Percentiles rank a stretch among this genome's conserved stretches.
These are phyloP conservation scores for Chymomyza procnemis DNA, from an alignment of 2,888 invertebrate species.

Conservation along the genomic window DNA sequence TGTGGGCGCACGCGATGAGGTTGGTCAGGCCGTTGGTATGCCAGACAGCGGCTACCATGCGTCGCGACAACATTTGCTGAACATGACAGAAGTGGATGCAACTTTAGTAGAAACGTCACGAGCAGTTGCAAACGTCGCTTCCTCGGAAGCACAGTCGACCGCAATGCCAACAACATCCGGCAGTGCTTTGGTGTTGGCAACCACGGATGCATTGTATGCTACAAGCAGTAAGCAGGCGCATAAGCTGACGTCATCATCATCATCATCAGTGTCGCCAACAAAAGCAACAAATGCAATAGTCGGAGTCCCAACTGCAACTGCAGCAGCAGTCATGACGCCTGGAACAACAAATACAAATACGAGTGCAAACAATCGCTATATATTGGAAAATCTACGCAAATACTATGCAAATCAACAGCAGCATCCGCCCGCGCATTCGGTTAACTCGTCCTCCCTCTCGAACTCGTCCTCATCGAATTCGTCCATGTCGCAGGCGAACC, in stretches of 20 bases:
- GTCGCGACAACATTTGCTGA: conserved; percentile 15
- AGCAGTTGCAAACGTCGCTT: conserved; percentile 13
- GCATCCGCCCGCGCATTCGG: conserved; percentile 67
- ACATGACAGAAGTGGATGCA: conserved; percentile 20
- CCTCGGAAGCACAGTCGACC: conserved; percentile 8
- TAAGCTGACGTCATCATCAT: conserved; percentile 21
- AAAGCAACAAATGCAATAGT: conserved; percentile 25
- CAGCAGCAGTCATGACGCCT: conserved; percentile 31
- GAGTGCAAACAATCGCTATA: conserved; percentile 66
- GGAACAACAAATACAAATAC: conserved; percentile 34
- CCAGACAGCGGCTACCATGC: background rate
- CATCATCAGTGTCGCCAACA: conserved; percentile 35
- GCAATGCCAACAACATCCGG: conserved; percentile 17
- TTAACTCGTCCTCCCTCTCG: conserved; percentile 74
- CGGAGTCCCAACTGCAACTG: conserved; percentile 27
- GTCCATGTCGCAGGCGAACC: conserved; percentile 65
- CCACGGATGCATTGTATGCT: conserved; percentile 51
- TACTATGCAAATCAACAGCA: conserved; percentile 75
- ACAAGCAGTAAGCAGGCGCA: conserved; percentile 52
- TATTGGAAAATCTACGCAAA: conserved; percentile 76
- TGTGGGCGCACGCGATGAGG: background rate
- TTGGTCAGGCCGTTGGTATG: conserved; percentile 4
- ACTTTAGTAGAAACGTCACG: conserved; percentile 16
- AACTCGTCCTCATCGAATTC: conserved; percentile 76
- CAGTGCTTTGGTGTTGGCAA: conserved; percentile 2